phyloP scores from a whole-genome alignment of 2,888 invertebrate genomes.

The Cosmopolites sordidus region DNA sequence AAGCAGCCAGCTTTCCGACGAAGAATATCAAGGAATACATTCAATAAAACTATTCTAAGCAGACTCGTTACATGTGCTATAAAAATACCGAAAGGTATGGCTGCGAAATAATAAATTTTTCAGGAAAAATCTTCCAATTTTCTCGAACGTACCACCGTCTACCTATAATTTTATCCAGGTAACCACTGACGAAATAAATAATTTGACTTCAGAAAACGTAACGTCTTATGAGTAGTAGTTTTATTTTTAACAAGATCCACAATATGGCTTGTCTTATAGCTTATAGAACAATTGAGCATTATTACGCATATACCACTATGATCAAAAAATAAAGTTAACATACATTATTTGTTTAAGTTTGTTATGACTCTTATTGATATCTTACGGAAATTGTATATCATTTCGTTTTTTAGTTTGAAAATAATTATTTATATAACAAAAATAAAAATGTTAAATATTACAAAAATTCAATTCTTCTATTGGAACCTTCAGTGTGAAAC shows the following conservation, averaged over 20 bases:
- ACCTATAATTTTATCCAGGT: not conserved
- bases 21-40: not conserved
- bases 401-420: too few species aligned
- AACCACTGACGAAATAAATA: not conserved
- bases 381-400: too few species aligned
- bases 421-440: too few species aligned
- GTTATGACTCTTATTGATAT: too few species aligned
- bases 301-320: too few species aligned
- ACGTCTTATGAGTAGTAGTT: not conserved
- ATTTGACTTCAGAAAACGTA: not conserved
- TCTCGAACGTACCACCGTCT: not conserved
- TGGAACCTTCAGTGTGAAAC: too few species aligned
- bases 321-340: too few species aligned
- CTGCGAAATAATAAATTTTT: not conserved
- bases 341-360: too few species aligned
- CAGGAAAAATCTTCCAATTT: constrained; percentile 1
- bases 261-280: not conserved
- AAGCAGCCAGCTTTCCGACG: too few species aligned
- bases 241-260: not conserved
- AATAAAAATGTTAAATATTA: too few species aligned
- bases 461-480: too few species aligned
- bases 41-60: not conserved
- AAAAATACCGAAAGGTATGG: not conserved
- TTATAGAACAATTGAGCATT: too few species aligned
- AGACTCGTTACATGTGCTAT: not conserved